Evolutionary conservation across 1,140 invertebrate genomes (phyloP).

Genomic region (Listronotus oregonensis): DNA sequence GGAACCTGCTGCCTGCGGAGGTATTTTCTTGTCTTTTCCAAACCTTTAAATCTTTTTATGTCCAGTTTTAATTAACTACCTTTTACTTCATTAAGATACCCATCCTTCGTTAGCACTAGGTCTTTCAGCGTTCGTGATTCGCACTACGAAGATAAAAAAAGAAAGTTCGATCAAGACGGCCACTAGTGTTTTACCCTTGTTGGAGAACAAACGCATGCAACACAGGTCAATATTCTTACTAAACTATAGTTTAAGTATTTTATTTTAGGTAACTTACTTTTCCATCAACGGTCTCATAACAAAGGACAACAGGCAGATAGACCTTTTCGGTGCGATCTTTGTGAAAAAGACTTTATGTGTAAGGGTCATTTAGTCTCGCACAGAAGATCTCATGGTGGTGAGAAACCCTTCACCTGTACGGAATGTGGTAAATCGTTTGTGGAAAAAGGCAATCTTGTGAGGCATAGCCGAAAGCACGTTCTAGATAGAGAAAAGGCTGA

Average conservation of each 20-base stretch:
- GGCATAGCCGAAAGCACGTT: constrained; percentile 63
- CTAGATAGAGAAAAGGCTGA: constrained; percentile 46
- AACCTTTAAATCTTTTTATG: too few relatives aligned
- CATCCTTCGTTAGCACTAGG: too few relatives aligned
- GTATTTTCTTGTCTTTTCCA: too few relatives aligned
- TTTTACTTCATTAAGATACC: too few relatives aligned
- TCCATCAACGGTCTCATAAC: constrained; percentile 94
- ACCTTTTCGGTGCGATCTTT: constrained; percentile 93
- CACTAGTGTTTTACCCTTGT: too few relatives aligned
- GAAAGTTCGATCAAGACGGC: too few relatives aligned
- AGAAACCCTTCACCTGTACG: constrained; percentile 77
- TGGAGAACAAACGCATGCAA: too few relatives aligned
- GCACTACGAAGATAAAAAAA: too few relatives aligned
- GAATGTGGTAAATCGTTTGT: constrained; percentile 80
- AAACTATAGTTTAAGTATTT: background rate
- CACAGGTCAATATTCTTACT: too few relatives aligned
- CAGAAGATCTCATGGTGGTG: constrained; percentile 85
- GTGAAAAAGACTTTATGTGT: constrained; percentile 95
- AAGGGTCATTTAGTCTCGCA: constrained; percentile 93
- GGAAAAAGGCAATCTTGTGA: constrained; percentile 75
- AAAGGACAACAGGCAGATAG: constrained; percentile 83
- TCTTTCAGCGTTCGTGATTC: too few relatives aligned
- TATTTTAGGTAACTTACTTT: constrained; percentile 69
- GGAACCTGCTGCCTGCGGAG: too few relatives aligned
- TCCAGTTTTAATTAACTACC: too few relatives aligned